Base-by-base conservation (phyloP, 2,113 vertebrate genomes). In the Hippolais icterina region DNA sequence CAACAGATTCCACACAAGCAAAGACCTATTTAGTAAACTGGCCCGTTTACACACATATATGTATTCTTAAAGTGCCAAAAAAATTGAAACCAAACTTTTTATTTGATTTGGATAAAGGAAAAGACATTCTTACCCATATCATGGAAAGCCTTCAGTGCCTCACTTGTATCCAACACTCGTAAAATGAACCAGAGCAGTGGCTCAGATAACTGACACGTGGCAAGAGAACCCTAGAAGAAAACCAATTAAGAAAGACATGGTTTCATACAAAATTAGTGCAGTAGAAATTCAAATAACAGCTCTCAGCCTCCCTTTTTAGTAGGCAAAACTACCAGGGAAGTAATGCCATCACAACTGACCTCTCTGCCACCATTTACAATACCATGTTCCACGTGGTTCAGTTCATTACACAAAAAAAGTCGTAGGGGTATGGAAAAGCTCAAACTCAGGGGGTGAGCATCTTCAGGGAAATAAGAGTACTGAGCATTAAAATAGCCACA, bases 161-260 rank as follows among this genome's bases (percentile, higher is more conserved):
- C 99, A 59, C 99, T 99, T 83, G 99, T 99, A 95, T 99, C 99
- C 98, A 99, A 74, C 12, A 99, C 99, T 93, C 99, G 98, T 72
- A 99, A 98, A 96, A 99, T 99, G 93, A 99, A 99, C 99, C 99
- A 99, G 29, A 99, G 96, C 27, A 99, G 98, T 28, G 99, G 99
- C 95, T 99, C 99, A 6, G 99, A 99, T 86, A 99, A 98, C 97
- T 99, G 99, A 94, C 99, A 99, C 18, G 99, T 99, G 57, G 99
- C 99, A 10, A 99, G 99, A 82, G 99, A 99, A 23, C 99, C 99
- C 99, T 99, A 80, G 64, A 94, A 94, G 56, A 93, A 78, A 82
- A 56, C 12, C 7, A 89, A 46, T 56, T 56, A 75, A 85, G 19
- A 70, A 87, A 86, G 31, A 77, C 9, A 61, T 0, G 16, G 12